Conservation (phyloP, 2,113 vertebrate species). For the Plecturocebus donacophilus region DNA sequence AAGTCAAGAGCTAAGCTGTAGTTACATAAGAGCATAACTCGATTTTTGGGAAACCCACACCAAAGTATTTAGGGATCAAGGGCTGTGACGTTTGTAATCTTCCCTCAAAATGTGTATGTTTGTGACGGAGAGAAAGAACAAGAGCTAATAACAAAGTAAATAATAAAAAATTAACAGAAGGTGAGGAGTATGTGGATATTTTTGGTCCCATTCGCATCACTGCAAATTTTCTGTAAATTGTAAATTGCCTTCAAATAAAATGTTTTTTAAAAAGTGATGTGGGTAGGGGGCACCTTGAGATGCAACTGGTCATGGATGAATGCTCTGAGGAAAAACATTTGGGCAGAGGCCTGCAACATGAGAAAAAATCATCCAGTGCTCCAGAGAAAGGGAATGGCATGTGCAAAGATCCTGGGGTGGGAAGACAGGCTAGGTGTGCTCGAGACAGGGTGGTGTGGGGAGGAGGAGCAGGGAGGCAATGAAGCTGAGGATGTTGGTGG, state of each 20-base stretch:
- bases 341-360: background rate
- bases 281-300: background rate
- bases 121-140: background rate
- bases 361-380: background rate
- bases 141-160: background rate
- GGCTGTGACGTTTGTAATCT: rapidly evolving
- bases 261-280: background rate
- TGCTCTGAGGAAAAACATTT: background rate
- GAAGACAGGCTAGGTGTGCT: too few relatives aligned
- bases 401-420: background rate
- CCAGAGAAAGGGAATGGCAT: background rate
- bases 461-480: background rate
- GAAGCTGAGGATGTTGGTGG: background rate
- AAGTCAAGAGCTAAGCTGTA: background rate
- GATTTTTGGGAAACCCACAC: background rate
- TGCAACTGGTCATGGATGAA: background rate
- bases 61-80: background rate
- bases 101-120: background rate
- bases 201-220: background rate
- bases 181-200: background rate
- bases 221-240: background rate
- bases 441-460: background rate
- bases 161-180: background rate
- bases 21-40: background rate
- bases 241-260: background rate